Percentiles rank a stretch among this genome's conserved stretches.
phyloP scores from a whole-genome alignment of 2,888 invertebrate genomes.

The Polydesmus complanatus region DNA sequence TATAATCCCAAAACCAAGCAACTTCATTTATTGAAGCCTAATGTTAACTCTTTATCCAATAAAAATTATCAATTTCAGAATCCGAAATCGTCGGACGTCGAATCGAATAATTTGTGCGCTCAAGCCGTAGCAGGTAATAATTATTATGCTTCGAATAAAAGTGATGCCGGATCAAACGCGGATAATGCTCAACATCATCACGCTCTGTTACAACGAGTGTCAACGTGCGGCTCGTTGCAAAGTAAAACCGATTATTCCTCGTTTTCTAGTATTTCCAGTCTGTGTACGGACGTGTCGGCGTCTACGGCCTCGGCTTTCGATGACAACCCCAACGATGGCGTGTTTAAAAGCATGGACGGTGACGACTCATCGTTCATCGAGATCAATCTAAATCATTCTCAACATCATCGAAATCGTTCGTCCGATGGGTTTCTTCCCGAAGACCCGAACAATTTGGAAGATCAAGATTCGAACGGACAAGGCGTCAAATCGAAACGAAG shows the following conservation, averaged over 20 bases:
- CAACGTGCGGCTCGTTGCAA: slow-evolving; percentile 4
- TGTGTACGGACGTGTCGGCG: slow-evolving; percentile 18
- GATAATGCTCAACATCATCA: background rate
- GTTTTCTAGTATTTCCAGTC: slow-evolving; percentile 21
- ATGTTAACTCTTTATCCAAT: background rate
- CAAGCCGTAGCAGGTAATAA: background rate
- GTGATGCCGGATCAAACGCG: background rate
- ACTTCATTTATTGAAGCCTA: slow-evolving; percentile 13
- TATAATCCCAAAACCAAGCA: slow-evolving; percentile 61
- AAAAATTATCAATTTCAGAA: no score
- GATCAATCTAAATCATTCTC: slow-evolving; percentile 7
- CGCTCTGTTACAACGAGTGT: background rate
- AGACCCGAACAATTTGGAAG: background rate
- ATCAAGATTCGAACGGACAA: background rate
- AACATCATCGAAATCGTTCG: background rate
- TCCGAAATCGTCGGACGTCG: background rate
- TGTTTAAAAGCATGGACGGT: background rate
- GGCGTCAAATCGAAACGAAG: slow-evolving; percentile 11
- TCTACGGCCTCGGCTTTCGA: background rate
- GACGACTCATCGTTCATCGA: slow-evolving; percentile 11
- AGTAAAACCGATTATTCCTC: slow-evolving; percentile 13
- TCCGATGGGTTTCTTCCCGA: background rate
- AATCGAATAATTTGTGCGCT: background rate
- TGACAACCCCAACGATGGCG: background rate
- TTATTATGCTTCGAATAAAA: background rate